phyloP scores from a whole-genome alignment of 2,113 vertebrate species.

The Salvelinus namaycush region DNA sequence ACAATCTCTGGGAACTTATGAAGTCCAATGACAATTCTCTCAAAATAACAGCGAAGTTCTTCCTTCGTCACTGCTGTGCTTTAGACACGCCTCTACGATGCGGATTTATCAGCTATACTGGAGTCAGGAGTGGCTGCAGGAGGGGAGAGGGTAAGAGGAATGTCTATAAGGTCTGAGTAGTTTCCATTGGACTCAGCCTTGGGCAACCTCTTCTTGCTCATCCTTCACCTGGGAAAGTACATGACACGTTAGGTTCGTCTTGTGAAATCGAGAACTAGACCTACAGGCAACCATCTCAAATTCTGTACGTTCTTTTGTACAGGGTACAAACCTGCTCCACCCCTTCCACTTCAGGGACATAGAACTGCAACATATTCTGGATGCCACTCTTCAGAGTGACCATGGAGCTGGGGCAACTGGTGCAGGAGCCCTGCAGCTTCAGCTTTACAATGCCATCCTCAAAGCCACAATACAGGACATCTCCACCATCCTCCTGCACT shows the following conservation, averaged over 20 bases:
- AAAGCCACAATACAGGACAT: slow-evolving; percentile 91
- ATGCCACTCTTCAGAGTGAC: slow-evolving; percentile 94
- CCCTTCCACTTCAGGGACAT: slow-evolving; percentile 94
- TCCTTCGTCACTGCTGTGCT: not conserved
- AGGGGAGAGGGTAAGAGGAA: slow-evolving; percentile 22
- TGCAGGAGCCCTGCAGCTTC: slow-evolving; percentile 93
- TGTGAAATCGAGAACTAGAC: too few species aligned
- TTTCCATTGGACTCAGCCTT: slow-evolving; percentile 49
- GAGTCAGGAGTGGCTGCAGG: not conserved
- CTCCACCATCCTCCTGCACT: slow-evolving; percentile 95
- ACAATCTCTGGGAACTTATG: slow-evolving; percentile 2
- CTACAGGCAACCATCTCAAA: too few species aligned
- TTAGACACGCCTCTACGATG: slow-evolving; percentile 6
- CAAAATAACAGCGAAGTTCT: not conserved
- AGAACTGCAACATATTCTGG: slow-evolving; percentile 99
- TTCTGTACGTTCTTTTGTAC: too few species aligned
- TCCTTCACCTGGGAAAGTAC: slow-evolving; percentile 70
- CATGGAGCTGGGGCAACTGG: slow-evolving; percentile 94
- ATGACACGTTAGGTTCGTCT: not conserved
- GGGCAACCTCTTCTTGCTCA: slow-evolving; percentile 55
- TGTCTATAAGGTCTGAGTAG: not conserved
- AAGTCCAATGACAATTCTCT: slow-evolving; percentile 1
- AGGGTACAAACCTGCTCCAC: slow-evolving; percentile 87
- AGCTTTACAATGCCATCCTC: slow-evolving; percentile 93
- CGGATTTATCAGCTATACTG: slow-evolving; percentile 17